Evolutionary conservation across 2,797 vertebrate genomes (phyloP).

Genomic region (Labeo calbasu): DNA sequence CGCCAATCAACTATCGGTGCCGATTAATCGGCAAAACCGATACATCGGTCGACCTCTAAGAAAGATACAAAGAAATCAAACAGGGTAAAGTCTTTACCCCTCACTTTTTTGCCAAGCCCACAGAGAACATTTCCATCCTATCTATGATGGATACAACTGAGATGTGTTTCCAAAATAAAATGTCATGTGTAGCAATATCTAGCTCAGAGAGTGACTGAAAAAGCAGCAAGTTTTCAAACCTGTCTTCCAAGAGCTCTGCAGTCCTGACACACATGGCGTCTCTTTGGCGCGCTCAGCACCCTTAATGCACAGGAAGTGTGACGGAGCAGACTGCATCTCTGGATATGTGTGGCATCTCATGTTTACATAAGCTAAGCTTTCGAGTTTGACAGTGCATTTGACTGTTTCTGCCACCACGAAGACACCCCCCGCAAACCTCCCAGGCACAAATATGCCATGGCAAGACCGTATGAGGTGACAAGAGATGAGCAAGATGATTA

Average conservation of each 20-base stretch:
- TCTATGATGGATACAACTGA: background rate
- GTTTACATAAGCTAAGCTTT: slow-evolving; percentile 29
- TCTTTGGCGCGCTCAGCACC: slow-evolving; percentile 3
- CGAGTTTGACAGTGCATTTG: slow-evolving; percentile 34
- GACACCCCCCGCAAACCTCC: slow-evolving; percentile 40
- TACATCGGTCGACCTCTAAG: no score
- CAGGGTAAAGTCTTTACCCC: background rate
- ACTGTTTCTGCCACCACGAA: slow-evolving; percentile 43
- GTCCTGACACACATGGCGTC: slow-evolving; percentile 19
- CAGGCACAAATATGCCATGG: slow-evolving; percentile 51
- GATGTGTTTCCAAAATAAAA: slow-evolving; percentile 10
- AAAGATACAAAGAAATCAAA: no score
- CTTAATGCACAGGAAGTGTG: background rate
- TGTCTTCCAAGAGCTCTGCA: background rate
- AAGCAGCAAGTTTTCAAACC: background rate
- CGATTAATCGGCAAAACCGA: no score
- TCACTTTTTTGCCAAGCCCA: background rate
- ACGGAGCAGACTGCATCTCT: slow-evolving; percentile 6
- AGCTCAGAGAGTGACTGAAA: slow-evolving; percentile 1
- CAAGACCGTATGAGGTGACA: slow-evolving; percentile 16
- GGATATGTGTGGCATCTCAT: slow-evolving; percentile 16
- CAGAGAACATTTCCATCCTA: background rate
- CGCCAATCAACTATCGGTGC: no score
- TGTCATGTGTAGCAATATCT: background rate
- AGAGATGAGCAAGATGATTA: slow-evolving; percentile 43